phyloP scores from a whole-genome alignment of 1,140 invertebrate species.

The Tetramorium simillimum region DNA sequence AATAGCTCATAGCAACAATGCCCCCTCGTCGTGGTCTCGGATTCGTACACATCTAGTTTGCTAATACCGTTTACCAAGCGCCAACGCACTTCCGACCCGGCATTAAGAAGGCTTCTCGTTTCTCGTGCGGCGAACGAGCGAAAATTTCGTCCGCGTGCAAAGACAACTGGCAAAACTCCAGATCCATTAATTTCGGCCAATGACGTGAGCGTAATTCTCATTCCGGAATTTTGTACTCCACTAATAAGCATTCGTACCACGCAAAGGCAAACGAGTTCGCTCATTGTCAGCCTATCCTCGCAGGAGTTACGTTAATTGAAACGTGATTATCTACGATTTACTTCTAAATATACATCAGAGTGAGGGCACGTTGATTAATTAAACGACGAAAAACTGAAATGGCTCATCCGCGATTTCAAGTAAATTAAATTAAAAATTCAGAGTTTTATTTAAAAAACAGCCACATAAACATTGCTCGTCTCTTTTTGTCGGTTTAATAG shows the following conservation, averaged over 20 bases:
- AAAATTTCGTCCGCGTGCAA: background rate
- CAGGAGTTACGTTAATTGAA: conserved; percentile 9
- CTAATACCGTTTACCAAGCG: background rate
- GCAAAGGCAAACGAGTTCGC: background rate
- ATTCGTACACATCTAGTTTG: background rate
- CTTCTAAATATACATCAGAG: background rate
- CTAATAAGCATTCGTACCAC: background rate
- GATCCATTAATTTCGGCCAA: conserved; percentile 7
- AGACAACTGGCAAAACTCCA: background rate
- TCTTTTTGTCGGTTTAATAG: background rate
- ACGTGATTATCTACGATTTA: conserved; percentile 9
- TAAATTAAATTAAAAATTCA: conserved; percentile 3
- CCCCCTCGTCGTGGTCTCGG: background rate
- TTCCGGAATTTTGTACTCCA: background rate
- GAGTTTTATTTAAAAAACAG: background rate
- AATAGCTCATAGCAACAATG: conserved; percentile 32
- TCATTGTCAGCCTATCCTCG: background rate
- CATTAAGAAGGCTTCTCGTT: background rate
- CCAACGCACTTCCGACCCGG: background rate
- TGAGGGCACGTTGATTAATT: background rate
- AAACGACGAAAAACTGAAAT: background rate
- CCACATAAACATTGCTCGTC: too few relatives aligned
- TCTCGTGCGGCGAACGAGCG: background rate
- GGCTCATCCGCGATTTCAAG: background rate
- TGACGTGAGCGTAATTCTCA: background rate